Base-by-base conservation (phyloP, 2,888 invertebrate genomes). In the Mayetiola destructor region DNA sequence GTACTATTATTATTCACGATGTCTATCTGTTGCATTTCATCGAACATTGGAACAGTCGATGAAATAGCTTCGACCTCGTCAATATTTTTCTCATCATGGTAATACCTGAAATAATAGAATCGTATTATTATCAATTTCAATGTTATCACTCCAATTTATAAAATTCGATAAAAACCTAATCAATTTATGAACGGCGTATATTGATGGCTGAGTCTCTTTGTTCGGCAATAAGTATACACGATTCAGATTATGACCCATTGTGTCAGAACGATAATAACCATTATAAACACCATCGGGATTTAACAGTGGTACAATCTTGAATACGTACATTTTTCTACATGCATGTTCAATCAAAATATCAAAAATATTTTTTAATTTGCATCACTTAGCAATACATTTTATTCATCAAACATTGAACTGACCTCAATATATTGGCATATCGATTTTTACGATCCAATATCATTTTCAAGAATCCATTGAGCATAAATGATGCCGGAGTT, bases 261-360 rank as follows among this genome's bases (percentile, higher is more conserved):
- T 85, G 70, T 93, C 92, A 3, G 91, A 90, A 58, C 89, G 74
- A 67, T 89, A 90, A 69, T 90, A 88, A 0, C 93, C 93, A 57
- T 81, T 75, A 9, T 82, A 82, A 1, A 93, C 92, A 1, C 93
- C 93, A 66, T 93, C 93, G 0, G 93, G 93, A 74, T 93, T 93
- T 61, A 93, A 72, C 75, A 92, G 87, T 0, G 93, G 93, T 61
- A 93, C 82, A 68, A 93, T 73, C 73, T 92, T 92, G 75, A 93
- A 92, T 61, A 93, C 88, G 68, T 85, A 88, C 52, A 80, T 67
- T 64, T 80, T 81, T 35, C 64, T 63, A 23, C 23, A 9, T 37
- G n/a, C 9, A 37, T 37, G 14, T 37, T 37, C 3, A 37, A 37
- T 12, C 4, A 37, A 37, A 37, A 37, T 37, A 9, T 12, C 14